Evolutionary conservation across 2,888 invertebrate species (phyloP).

Genomic region (Dynastes maya): DNA sequence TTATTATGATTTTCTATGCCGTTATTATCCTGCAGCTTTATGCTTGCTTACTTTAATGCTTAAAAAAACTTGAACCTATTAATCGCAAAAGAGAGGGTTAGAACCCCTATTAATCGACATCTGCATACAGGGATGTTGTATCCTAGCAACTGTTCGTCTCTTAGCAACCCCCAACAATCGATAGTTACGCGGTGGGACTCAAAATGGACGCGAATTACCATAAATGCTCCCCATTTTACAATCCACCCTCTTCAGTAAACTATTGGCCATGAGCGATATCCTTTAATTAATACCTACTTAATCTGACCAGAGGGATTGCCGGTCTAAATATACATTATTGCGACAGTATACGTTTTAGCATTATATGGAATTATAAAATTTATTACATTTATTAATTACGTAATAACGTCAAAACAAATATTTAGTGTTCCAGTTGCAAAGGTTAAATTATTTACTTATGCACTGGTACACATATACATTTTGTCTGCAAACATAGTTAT

Average conservation of each 20-base stretch:
- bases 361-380: slow-evolving; percentile 2
- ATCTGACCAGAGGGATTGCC: slow-evolving; percentile 48
- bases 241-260: slow-evolving; percentile 56
- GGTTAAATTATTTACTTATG: no score
- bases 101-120: slow-evolving; percentile 51
- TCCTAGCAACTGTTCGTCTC: slow-evolving; percentile 57
- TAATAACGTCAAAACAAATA: no score
- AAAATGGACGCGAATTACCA: slow-evolving; percentile 61
- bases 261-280: slow-evolving; percentile 54
- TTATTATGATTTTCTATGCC: not conserved
- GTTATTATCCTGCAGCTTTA: not conserved
- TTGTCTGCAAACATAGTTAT: no score
- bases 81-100: slow-evolving; percentile 48
- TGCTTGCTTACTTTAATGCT: not conserved
- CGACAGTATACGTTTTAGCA: slow-evolving; percentile 2
- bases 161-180: slow-evolving; percentile 59
- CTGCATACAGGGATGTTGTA: slow-evolving; percentile 58
- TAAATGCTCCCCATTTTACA: slow-evolving; percentile 58
- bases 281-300: slow-evolving; percentile 56
- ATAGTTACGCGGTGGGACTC: slow-evolving; percentile 60
- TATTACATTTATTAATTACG: not conserved
- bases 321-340: slow-evolving; percentile 32
- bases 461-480: no score
- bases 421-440: no score
- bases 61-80: slow-evolving; percentile 29